Percentiles rank a stretch among this genome's conserved stretches.
These are phyloP conservation scores for Sciurus carolinensis DNA, from an alignment of 2,797 vertebrate genomes.

Conservation along the genomic window DNA sequence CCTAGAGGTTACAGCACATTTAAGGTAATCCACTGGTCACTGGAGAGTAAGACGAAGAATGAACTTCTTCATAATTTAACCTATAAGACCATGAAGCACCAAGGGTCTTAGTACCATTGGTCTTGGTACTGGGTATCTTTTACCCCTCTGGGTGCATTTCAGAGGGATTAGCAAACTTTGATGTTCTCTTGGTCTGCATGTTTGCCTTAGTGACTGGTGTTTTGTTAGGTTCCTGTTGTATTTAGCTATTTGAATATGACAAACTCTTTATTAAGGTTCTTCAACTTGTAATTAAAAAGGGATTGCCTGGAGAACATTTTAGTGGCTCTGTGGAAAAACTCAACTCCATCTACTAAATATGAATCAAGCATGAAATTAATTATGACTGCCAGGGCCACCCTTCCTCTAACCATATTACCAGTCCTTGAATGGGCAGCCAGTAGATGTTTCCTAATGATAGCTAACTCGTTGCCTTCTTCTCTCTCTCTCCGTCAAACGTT, in stretches of 20 bases:
- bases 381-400: neutral
- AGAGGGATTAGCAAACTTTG: neutral
- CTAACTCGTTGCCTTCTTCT: neutral
- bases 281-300: slow-evolving; percentile 77
- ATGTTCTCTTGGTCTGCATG: neutral
- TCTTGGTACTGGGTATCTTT: neutral
- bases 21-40: neutral
- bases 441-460: slow-evolving; percentile 17
- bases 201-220: neutral
- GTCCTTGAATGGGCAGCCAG: neutral
- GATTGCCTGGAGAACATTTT: slow-evolving; percentile 71
- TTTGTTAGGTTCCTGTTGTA: slow-evolving; percentile 30
- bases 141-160: neutral
- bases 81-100: neutral
- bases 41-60: neutral
- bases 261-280: slow-evolving; percentile 73
- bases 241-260: slow-evolving; percentile 62
- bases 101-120: neutral
- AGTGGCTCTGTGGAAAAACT: slow-evolving; percentile 62
- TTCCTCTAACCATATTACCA: slow-evolving; percentile 32
- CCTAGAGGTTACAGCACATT: neutral
- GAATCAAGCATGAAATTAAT: slow-evolving; percentile 71
- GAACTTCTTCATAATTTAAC: neutral
- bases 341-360: slow-evolving; percentile 69
- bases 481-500: neutral